Percentiles rank a stretch among this genome's conserved stretches.
Conservation (phyloP, 2,888 invertebrate species). For the Notocelia uddmanniana region DNA sequence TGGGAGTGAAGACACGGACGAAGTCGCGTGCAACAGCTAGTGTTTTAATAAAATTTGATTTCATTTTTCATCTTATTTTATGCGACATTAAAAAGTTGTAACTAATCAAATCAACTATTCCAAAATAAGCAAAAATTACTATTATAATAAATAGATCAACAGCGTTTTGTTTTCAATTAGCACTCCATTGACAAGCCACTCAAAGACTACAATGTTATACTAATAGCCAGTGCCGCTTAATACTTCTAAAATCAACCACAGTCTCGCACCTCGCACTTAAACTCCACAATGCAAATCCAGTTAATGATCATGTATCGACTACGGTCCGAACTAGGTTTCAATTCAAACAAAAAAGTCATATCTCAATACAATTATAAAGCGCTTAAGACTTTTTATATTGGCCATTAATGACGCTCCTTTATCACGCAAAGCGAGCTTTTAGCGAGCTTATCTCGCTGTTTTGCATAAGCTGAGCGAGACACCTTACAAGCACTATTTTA, state of each 20-base stretch:
- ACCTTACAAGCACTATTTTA: conserved; percentile 25
- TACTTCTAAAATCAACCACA: not conserved
- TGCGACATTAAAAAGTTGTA: no score
- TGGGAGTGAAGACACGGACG: no score
- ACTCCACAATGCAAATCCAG: conserved; percentile 23
- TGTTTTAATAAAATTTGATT: no score
- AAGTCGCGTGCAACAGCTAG: no score
- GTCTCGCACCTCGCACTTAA: not conserved
- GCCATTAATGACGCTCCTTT: conserved; percentile 41
- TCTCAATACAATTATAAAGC: not conserved
- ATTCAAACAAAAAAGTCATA: not conserved
- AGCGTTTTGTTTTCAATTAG: no score
- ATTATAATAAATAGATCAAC: no score
- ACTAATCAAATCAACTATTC: no score
- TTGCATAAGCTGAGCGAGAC: conserved; percentile 40
- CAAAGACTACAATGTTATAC: no score
- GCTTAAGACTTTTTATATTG: conserved; percentile 15
- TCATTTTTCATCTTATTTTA: no score
- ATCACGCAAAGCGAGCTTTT: conserved; percentile 39
- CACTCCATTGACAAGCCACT: not conserved
- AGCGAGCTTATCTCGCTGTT: conserved; percentile 36
- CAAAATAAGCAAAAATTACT: no score
- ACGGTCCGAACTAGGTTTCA: not conserved
- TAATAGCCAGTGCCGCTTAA: not conserved
- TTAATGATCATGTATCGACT: conserved; percentile 20